These are phyloP conservation scores for Apamea epomidion DNA, from an alignment of 2,888 invertebrate species.

Conservation along the genomic window DNA sequence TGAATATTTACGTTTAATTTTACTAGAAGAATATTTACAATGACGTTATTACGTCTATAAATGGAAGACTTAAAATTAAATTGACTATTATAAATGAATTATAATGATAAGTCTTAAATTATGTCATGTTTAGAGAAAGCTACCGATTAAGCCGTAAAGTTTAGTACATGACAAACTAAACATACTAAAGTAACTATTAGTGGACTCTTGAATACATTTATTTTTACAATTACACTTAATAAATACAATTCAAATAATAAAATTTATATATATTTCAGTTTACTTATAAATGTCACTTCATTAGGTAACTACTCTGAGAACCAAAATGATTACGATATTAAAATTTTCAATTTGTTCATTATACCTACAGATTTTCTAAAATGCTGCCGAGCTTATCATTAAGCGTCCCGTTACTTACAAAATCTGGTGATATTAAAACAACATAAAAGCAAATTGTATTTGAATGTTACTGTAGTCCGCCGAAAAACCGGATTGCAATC, in stretches of 20 bases:
- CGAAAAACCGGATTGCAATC: constrained; percentile 14
- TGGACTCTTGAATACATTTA: constrained; percentile 69
- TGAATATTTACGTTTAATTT: constrained; percentile 63
- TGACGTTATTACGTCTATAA: constrained; percentile 67
- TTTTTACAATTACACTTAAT: constrained; percentile 63
- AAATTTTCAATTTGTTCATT: constrained; percentile 31
- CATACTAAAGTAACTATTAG: constrained; percentile 68
- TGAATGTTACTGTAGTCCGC: not conserved
- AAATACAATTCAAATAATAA: constrained; percentile 60
- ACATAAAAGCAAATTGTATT: constrained; percentile 12
- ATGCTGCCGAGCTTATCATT: constrained; percentile 22
- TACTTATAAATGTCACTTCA: constrained; percentile 55
- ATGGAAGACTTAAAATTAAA: constrained; percentile 81
- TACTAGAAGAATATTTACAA: constrained; percentile 80
- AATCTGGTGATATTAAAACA: constrained; percentile 24
- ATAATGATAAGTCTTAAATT: constrained; percentile 72
- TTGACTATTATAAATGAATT: constrained; percentile 80
- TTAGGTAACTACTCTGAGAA: constrained; percentile 64
- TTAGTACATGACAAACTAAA: constrained; percentile 80
- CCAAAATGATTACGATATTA: constrained; percentile 29
- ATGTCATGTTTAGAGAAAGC: constrained; percentile 79
- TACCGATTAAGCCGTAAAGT: constrained; percentile 70
- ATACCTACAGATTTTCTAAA: constrained; percentile 13
- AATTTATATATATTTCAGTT: constrained; percentile 57
- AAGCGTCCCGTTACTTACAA: not conserved